Base-by-base conservation (phyloP, 1,140 invertebrate species). In the Cotesia typhae region DNA sequence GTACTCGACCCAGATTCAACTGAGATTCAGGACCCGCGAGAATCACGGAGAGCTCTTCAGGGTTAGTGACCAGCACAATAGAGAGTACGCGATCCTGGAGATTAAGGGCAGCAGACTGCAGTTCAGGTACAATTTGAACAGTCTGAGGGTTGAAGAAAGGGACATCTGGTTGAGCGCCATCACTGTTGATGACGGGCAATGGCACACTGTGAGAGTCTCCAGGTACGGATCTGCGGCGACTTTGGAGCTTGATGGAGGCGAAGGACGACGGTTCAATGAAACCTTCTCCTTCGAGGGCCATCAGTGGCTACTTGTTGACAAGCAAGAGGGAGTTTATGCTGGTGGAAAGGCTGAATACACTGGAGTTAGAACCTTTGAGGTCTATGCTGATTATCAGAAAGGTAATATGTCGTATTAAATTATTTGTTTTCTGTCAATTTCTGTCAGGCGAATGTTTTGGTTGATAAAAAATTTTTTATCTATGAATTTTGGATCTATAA, bases 311-410 rank as follows among this genome's bases (percentile, higher is more conserved):
- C 83, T 95, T 63, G 95, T 98, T 35, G 96, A 97, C 80, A 97
- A 97, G 79, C 95, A 97, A 81, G 95, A 97, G 85, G 96, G 95
- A 6, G 95, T 98, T 36, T 97, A 96, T 80, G 96, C 95, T 1
- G 96, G 96, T 68, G 96, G 96, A 5, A 97, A 97, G 86, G 96
- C 96, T 3, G 95, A 97, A 81, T 97, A 97, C 80, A 96, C 96
- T 20, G 95, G 96, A 35, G 94, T 96, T 1, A 85, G 94, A 65
- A 96, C 95, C 0, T 96, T 96, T 83, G 95, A 97, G 87, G 96
- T 98, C 4, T 96, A 96, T 81, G 93, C 95, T n/a, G 96, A 98
- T 84, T 97, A 95, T 84, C 94, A 97, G 80, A 96, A 97, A 90
- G 93, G 94, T 94, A 83, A 82, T 61, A 36, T 61, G 1, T 14